These are phyloP conservation scores for Rugalucina vietnamica DNA, from an alignment of 2,888 invertebrate species.

Conservation along the genomic window DNA sequence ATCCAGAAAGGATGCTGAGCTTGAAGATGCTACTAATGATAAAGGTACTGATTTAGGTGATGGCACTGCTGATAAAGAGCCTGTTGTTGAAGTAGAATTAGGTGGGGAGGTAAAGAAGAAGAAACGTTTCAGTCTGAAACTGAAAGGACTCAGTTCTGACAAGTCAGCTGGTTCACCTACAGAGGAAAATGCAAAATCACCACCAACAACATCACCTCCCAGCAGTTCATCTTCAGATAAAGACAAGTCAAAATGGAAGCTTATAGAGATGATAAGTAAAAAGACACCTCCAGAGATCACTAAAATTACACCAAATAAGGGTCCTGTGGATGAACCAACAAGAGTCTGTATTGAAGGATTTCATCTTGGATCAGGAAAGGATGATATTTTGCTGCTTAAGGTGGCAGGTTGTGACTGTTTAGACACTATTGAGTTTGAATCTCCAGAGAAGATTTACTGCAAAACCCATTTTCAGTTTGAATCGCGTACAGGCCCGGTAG, in stretches of 20 bases:
- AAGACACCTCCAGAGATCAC: conserved; percentile 74
- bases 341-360: conserved; percentile 77
- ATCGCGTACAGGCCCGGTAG: conserved; percentile 76
- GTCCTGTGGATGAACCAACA: conserved; percentile 76
- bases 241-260: neutral
- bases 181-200: neutral
- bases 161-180: neutral
- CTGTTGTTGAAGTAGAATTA: neutral
- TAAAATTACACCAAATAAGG: conserved; percentile 76
- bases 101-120: neutral
- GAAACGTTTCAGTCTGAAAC: neutral
- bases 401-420: conserved; percentile 80
- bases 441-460: conserved; percentile 74
- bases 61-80: neutral
- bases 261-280: conserved; percentile 47
- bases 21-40: neutral
- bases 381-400: conserved; percentile 79
- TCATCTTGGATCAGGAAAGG: conserved; percentile 78
- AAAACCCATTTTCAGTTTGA: conserved; percentile 77
- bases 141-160: neutral
- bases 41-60: neutral
- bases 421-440: conserved; percentile 79
- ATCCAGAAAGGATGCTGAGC: neutral
- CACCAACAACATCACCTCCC: neutral
- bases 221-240: neutral